phyloP scores from a whole-genome alignment of 2,797 vertebrate species.

The Heterohyrax brucei region DNA sequence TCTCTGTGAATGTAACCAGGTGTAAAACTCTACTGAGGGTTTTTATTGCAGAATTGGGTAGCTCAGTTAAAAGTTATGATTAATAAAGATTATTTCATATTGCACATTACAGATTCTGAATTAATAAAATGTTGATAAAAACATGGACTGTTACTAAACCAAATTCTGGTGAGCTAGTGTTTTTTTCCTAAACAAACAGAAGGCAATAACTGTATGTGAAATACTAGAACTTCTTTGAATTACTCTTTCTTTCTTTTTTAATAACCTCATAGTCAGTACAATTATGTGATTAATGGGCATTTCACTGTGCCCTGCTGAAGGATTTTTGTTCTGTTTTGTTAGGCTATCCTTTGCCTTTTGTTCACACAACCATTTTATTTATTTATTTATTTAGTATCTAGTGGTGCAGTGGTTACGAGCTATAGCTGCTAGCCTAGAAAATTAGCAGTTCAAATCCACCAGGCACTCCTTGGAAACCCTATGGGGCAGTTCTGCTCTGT shows the following conservation, averaged over 20 bases:
- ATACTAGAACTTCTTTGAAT: slow-evolving; percentile 48
- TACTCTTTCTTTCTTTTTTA: neutral
- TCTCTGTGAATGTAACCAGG: slow-evolving; percentile 21
- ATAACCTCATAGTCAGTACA: neutral
- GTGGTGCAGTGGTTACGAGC: too few relatives aligned
- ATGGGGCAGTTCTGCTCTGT: too few relatives aligned
- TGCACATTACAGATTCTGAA: slow-evolving; percentile 2
- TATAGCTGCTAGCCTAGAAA: too few relatives aligned
- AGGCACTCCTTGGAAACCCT: too few relatives aligned
- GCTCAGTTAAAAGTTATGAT: slow-evolving; percentile 17
- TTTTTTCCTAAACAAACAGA: slow-evolving; percentile 44
- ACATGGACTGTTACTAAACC: neutral
- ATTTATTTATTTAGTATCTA: neutral
- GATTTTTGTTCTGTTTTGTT: slow-evolving; percentile 50
- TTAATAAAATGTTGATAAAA: slow-evolving; percentile 4
- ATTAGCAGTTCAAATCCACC: too few relatives aligned
- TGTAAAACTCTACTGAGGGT: neutral
- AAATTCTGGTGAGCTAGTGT: neutral
- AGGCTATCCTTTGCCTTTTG: slow-evolving; percentile 9
- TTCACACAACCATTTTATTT: neutral
- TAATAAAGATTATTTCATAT: neutral
- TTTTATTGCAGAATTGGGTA: neutral
- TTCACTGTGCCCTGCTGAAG: neutral
- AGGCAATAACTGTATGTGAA: slow-evolving; percentile 35
- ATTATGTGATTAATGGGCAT: neutral